Percentiles rank a stretch among this genome's conserved stretches.
phyloP scores from a whole-genome alignment of 2,888 invertebrate genomes.

The Tachina lurida region DNA sequence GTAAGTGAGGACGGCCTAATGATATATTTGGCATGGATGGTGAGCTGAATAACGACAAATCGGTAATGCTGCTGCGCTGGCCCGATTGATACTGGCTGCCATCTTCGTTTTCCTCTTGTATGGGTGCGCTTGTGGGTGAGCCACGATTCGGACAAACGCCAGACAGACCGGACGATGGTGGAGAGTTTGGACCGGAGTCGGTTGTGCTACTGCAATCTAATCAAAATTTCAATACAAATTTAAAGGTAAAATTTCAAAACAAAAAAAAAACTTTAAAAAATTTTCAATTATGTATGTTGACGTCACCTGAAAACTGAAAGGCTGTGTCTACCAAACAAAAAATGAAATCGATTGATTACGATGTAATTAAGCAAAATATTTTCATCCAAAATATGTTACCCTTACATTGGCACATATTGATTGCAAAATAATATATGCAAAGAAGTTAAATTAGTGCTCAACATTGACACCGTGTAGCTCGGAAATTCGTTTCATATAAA shows the following conservation, averaged over 20 bases:
- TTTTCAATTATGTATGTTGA: too few species aligned
- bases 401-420: too few species aligned
- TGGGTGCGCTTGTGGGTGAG: conserved; percentile 88
- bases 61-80: conserved; percentile 87
- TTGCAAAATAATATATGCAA: too few species aligned
- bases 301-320: too few species aligned
- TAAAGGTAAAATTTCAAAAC: background rate
- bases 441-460: too few species aligned
- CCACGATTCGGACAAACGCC: conserved; percentile 82
- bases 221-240: background rate
- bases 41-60: conserved; percentile 93
- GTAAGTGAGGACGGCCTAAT: conserved; percentile 90
- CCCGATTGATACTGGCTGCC: conserved; percentile 85
- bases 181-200: conserved; percentile 90
- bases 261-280: too few species aligned
- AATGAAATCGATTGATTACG: too few species aligned
- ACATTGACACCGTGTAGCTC: too few species aligned
- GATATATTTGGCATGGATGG: conserved; percentile 99
- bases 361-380: too few species aligned
- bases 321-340: too few species aligned
- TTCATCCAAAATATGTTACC: too few species aligned
- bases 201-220: conserved; percentile 86
- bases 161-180: conserved; percentile 84
- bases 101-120: conserved; percentile 92
- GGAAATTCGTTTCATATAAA: too few species aligned